Base-by-base conservation (phyloP, 2,888 invertebrate genomes). In the Metacarcinus magister region DNA sequence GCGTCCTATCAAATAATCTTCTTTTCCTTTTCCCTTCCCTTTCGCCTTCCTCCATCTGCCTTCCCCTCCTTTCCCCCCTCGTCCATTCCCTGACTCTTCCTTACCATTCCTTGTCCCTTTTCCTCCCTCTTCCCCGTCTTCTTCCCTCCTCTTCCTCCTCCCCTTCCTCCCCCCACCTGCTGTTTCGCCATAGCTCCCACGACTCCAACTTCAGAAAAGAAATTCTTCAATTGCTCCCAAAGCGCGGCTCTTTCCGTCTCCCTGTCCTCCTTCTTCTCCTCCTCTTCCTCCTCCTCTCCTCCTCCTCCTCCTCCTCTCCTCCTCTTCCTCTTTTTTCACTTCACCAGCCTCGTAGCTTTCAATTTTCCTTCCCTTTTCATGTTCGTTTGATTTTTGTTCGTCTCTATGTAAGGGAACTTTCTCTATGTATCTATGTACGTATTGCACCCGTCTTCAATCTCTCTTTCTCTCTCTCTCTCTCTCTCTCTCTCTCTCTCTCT, bases 191-290 rank as follows among this genome's bases (percentile, higher is more conserved):
- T 13, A 82, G 32, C 91, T 91, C 91, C 48, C 91, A 13, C 91
- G 91, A 46, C 48, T 91, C 91, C 23, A 46, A 44, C 48, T 91
- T 91, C 91, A 28, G 8, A n/a, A 82, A 82, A 82, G 82, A 82
- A 82, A 82, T 82, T 32, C 82, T 32, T 23, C 82, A 82, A 28
- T 82, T 82, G 82, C 32, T 91, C 23, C 91, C 43, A 44, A 16
- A 8, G 19, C 44, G 10, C 8, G n/a, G 46, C 39, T 91, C 91
- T 44, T 48, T 91, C 91, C 48, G 7, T 91, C 46, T 91, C 91
- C 44, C 44, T 44, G 46, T 91, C 91, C 44, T 67, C 87, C 44
- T 32, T 28, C 23, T 60, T 87, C 46, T 87, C 46, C 44, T 46
- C 87, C 46, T 46, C 87, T 28, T 46, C 67, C 82, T 44, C 28